Base-by-base conservation (phyloP, 2,797 vertebrate genomes). In the Manis pentadactyla region DNA sequence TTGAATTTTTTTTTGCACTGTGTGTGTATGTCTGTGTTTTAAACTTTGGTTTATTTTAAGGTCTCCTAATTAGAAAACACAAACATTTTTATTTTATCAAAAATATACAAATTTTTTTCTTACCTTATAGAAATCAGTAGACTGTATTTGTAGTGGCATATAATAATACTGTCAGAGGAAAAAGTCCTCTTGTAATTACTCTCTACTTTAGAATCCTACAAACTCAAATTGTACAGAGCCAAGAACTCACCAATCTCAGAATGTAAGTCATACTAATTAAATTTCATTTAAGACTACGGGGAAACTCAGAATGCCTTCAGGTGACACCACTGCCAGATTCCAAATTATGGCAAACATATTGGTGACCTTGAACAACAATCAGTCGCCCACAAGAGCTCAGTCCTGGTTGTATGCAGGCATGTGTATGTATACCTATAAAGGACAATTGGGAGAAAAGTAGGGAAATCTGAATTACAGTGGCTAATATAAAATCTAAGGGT, bases 31-130 rank as follows among this genome's bases (percentile, higher is more conserved):
- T 29, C 4, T 17, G 11, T 63, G 87, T 90, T 71, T 25, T 59
- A 51, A 94, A 42, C 37, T 37, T 37, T 99, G 99, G 99, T 99
- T 99, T 99, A 98, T 99, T 99, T 98, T 79, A 87, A 89, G n/a
- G 4, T 39, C 5, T n/a, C 8, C 4, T 63, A 90, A 74, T 31
- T 74, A 4, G 5, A 73, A 93, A 66, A 87, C 1, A 64, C 13
- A 4, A 46, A 89, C 34, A 39, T 37, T 78, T 66, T 89, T 74
- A 39, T 85, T 73, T 49, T 66, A 18, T 69, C 25, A 79, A 79
- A 79, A n/a, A 64, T 8, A 49, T 29, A 69, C 5, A 42, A 6
- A 4, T 29, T 25, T 34, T 64, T 82, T 61, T 64, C 25, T 49
- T 73, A 59, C 12, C 42, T 75, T 74, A 55, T 1, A 63, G 10